phyloP scores from a whole-genome alignment of 2,888 invertebrate species.

The Cerastoderma edule region DNA sequence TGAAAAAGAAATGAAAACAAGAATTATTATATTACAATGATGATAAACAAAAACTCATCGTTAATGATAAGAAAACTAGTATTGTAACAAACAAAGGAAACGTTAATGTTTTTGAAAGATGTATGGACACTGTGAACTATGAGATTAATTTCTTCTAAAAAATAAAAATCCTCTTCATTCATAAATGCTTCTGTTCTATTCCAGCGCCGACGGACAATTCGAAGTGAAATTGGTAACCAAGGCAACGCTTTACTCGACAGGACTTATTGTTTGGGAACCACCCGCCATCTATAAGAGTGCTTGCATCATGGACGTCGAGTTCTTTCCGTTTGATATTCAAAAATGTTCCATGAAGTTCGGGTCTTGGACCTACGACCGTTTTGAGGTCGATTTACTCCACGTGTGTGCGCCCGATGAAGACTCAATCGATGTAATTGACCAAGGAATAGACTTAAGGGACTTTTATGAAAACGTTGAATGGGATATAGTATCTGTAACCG shows the following conservation, averaged over 20 bases:
- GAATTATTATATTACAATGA: no score
- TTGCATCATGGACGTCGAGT: constrained; percentile 94
- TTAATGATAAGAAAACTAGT: no score
- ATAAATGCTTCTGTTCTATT: no score
- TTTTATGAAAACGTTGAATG: constrained; percentile 99
- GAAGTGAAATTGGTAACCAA: constrained; percentile 84
- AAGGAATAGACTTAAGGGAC: constrained; percentile 97
- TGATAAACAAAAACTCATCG: no score
- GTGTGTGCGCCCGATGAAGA: constrained; percentile 75
- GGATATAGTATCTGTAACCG: constrained; percentile 95
- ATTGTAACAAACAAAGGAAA: no score
- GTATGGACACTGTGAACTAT: no score
- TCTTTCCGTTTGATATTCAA: constrained; percentile 93
- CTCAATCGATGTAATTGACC: constrained; percentile 63
- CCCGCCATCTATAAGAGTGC: constrained; percentile 90
- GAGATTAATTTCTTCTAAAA: no score
- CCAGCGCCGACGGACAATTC: constrained; percentile 84
- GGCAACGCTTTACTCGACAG: constrained; percentile 80
- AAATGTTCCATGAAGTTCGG: constrained; percentile 97
- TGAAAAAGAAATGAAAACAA: no score
- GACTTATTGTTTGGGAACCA: constrained; percentile 94
- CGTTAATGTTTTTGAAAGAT: no score
- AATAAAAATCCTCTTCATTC: no score
- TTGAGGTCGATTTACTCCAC: constrained; percentile 83
- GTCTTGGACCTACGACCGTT: constrained; percentile 88